Evolutionary conservation across 1,140 invertebrate species (phyloP), one percentile per base, ranked within the genome.

Genomic region (Drosophila watanabei): DNA sequence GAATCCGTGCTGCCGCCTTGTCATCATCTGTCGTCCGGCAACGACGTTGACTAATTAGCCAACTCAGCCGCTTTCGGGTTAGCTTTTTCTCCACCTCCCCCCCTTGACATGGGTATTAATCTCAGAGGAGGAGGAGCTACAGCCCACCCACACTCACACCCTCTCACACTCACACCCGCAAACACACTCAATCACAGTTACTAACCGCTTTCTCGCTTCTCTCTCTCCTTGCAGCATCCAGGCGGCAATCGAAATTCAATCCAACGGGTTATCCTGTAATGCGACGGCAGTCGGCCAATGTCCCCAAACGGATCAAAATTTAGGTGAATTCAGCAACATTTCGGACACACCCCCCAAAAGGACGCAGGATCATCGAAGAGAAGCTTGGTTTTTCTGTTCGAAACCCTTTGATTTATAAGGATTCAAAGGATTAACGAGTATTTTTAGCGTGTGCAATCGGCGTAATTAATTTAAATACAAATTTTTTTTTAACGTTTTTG

Each of bases 241-340:
- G 60, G 43, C 65, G 65, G 79, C 49, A 62, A 51, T 33, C 45
- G 45, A 64, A 69, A 58, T 20, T 46, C 13, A n/a, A 49, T 46
- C 43, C 75, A 51, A 35, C 30, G 45, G 56, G 51, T 41, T 48
- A 66, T 35, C 70, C 57, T 51, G 33, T 24, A 13, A 59, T 54
- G 30, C 46, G 68, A 32, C 33, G 79, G 61, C 76, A 75, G 43
- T 56, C 58, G 14, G 33, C 35, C 37, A 87, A 88, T 59, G 83
- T 82, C 81, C 85, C 75, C 5, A 78, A 61, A 75, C 85, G 85
- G 78, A 72, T 89, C 85, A 88, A 88, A 88, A 88, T 88, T 88
- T 88, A 88, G 80, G 48, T 43, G 51, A 88, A 88, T 89, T 88
- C 54, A 43, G 54, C 43, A 71, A 62, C 35, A 65, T 88, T 88